Evolutionary conservation across 2,797 vertebrate genomes (phyloP), one percentile per base, ranked within the genome.

Genomic region (Galaxias olidus): DNA sequence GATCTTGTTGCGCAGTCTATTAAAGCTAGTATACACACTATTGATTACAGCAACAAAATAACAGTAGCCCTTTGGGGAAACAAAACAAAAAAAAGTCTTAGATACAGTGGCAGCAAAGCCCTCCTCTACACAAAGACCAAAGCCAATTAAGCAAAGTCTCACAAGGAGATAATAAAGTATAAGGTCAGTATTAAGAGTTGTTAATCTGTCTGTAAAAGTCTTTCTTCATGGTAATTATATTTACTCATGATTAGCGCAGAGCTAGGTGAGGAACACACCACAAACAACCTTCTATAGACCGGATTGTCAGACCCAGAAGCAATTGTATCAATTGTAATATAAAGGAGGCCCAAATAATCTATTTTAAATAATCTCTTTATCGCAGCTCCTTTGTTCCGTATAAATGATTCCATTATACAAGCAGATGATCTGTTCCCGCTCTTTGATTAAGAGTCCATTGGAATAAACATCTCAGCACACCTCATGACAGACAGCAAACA

Each of bases 181-280:
- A 17, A 13, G 52, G 64, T 80, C 63, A 81, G 59, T 83, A 72
- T 82, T 85, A 83, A n/a, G n/a, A n/a, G 71, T 82, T 84, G 60
- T 65, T 86, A 84, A 87, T 81, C 80, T 78, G 80, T 71, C 76
- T 74, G 59, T 54, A 52, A 69, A 81, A 77, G 76, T 75, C 82
- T 75, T 83, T 83, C 71, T 70, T 77, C 54, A 88, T 89, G 83
- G 74, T 49, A 72, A 84, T 83, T 86, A 90, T 87, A 87, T 82
- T 86, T 82, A 90, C 89, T 90, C 85, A 90, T 63, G n/a, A 60
- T 61, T 78, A 83, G 90, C 83, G 89, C 89, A 88, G 79, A 72
- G 68, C 71, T 66, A 20, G 55, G 54, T 71, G 63, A 71, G 72
- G 74, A 82, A 74, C 71, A 71, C 86, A 55, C 69, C 58, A 74